Conservation (phyloP, 1,140 invertebrate species). For the Ephestia elutella region DNA sequence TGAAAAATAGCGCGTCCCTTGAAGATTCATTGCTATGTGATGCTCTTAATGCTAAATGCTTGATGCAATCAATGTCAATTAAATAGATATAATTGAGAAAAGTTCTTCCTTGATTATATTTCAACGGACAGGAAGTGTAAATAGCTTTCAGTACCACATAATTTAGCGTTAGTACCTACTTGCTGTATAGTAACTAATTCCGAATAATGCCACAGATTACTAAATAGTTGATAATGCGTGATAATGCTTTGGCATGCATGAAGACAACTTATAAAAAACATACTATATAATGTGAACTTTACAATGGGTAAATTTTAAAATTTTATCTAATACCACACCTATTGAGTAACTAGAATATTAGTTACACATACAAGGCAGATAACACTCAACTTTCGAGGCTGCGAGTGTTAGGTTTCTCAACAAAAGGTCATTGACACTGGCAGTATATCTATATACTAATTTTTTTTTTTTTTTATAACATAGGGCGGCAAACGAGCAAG, state of each 20-base stretch:
- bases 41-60: not conserved
- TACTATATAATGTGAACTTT: too few species aligned
- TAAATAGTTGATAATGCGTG: too few species aligned
- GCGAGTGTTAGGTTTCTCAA: not conserved
- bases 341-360: too few species aligned
- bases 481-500: too few species aligned
- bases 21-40: not conserved
- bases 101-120: not conserved
- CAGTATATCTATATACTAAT: not conserved
- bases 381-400: not conserved
- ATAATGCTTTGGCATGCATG: too few species aligned
- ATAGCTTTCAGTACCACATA: not conserved
- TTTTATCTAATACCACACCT: too few species aligned
- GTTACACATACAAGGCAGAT: too few species aligned
- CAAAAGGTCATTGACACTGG: not conserved
- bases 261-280: too few species aligned
- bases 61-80: not conserved
- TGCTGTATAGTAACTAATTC: too few species aligned
- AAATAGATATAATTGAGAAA: not conserved
- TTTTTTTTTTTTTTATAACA: too few species aligned
- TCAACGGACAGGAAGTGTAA: not conserved
- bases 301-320: too few species aligned
- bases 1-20: slow-evolving; percentile 3
- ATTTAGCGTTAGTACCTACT: not conserved
- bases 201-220: too few species aligned